Conservation (phyloP, 1,140 invertebrate genomes). For the Popillia japonica region DNA sequence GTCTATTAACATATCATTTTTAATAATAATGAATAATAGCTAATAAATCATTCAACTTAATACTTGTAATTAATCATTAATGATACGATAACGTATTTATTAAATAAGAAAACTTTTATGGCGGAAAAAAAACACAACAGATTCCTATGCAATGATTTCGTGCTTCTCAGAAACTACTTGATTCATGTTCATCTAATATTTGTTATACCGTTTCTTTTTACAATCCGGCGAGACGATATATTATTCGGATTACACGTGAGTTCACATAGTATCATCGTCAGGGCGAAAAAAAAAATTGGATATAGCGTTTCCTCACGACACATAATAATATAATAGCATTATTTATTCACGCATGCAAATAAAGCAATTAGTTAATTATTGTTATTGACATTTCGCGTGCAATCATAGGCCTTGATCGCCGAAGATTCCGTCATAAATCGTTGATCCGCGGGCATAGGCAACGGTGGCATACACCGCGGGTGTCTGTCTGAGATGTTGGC, state of each 20-base stretch:
- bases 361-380: slow-evolving; percentile 42
- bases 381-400: slow-evolving; percentile 41
- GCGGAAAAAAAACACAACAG: too few species aligned
- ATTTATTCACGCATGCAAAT: slow-evolving; percentile 38
- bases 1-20: too few species aligned
- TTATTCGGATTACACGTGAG: background rate
- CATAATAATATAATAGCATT: slow-evolving; percentile 29
- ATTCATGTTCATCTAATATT: background rate
- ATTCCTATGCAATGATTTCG: background rate
- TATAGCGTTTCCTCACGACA: slow-evolving; percentile 17
- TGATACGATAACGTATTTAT: too few species aligned
- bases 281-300: background rate
- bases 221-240: background rate
- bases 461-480: slow-evolving; percentile 40
- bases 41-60: too few species aligned
- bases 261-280: background rate
- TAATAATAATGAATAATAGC: too few species aligned
- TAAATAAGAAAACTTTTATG: too few species aligned
- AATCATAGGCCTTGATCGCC: slow-evolving; percentile 28
- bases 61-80: too few species aligned
- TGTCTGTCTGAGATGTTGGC: slow-evolving; percentile 37
- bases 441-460: background rate
- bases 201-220: slow-evolving; percentile 5
- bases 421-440: slow-evolving; percentile 3
- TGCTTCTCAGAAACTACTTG: background rate